Evolutionary conservation across 2,888 invertebrate species (phyloP).

Genomic region (Scaptomyza reducta): DNA sequence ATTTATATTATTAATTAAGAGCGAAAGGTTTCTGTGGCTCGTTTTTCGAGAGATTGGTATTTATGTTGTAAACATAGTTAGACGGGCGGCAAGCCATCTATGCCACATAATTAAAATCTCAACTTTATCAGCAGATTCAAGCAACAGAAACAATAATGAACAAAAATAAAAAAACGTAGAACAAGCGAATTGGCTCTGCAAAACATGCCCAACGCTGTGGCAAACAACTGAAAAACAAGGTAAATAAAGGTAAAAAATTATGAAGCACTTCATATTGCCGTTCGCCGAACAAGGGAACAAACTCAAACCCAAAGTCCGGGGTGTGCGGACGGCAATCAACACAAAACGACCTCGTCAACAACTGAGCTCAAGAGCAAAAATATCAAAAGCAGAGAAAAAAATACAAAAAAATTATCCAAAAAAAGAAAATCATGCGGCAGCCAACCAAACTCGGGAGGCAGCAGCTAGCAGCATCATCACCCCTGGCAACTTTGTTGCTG

Average conservation of each 20-base stretch:
- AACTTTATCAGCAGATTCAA: slow-evolving; percentile 66
- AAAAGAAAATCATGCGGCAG: slow-evolving; percentile 32
- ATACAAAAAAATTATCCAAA: slow-evolving; percentile 1
- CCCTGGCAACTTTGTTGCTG: slow-evolving; percentile 76
- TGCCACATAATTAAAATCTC: slow-evolving; percentile 68
- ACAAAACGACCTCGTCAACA: slow-evolving; percentile 79
- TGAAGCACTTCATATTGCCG: slow-evolving; percentile 74
- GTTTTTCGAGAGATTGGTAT: slow-evolving; percentile 21
- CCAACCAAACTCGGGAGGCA: slow-evolving; percentile 32
- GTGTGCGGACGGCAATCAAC: slow-evolving; percentile 72
- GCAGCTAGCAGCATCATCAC: slow-evolving; percentile 67
- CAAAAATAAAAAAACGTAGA: slow-evolving; percentile 9
- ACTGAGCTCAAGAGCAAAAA: slow-evolving; percentile 70
- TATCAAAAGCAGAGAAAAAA: slow-evolving; percentile 58
- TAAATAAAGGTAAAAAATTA: slow-evolving; percentile 75
- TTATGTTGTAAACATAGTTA: slow-evolving; percentile 36
- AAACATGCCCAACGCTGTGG: slow-evolving; percentile 51
- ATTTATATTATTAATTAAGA: slow-evolving; percentile 16
- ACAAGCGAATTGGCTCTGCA: slow-evolving; percentile 33
- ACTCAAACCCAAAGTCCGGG: slow-evolving; percentile 61
- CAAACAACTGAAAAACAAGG: slow-evolving; percentile 68
- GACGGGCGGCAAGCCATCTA: slow-evolving; percentile 40
- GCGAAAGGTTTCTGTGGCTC: slow-evolving; percentile 20
- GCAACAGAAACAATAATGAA: slow-evolving; percentile 26
- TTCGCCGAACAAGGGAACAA: slow-evolving; percentile 52